These are phyloP conservation scores for Thereva nobilitata DNA, from an alignment of 2,888 invertebrate genomes.

Conservation along the genomic window DNA sequence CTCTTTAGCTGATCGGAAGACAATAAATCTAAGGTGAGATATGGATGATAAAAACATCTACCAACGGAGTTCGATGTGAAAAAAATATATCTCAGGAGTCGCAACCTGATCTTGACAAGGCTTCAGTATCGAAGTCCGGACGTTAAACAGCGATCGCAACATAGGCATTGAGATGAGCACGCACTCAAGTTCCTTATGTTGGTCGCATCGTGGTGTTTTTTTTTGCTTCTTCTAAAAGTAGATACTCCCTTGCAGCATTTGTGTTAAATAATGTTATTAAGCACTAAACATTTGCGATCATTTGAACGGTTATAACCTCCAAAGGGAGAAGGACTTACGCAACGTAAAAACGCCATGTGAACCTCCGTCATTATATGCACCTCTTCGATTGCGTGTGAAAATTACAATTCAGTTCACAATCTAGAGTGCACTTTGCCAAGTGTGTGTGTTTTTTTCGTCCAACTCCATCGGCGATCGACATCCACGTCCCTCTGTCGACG, in stretches of 20 bases:
- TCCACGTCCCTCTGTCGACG: background rate
- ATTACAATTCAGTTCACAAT: slow-evolving; percentile 21
- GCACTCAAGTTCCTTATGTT: background rate
- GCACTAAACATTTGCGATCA: background rate
- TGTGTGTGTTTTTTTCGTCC: background rate
- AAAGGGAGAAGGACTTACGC: background rate
- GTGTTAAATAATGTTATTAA: slow-evolving; percentile 34
- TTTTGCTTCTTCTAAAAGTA: slow-evolving; percentile 1
- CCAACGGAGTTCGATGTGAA: slow-evolving; percentile 11
- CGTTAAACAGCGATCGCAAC: no score
- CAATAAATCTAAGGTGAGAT: slow-evolving; percentile 25
- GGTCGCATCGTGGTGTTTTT: slow-evolving; percentile 10
- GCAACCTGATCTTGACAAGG: background rate
- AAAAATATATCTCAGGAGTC: slow-evolving; percentile 1
- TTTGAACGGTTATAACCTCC: background rate
- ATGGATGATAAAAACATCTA: background rate
- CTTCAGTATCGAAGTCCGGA: no score
- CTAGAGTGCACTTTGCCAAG: background rate
- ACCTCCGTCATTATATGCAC: slow-evolving; percentile 35
- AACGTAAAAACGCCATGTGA: slow-evolving; percentile 35
- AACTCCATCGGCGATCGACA: background rate
- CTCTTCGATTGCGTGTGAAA: slow-evolving; percentile 35
- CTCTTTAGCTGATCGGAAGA: slow-evolving; percentile 10
- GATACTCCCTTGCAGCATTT: background rate
- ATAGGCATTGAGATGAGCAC: no score